Conservation (phyloP, 2,888 invertebrate species). For the Sinotaia quadrata region DNA sequence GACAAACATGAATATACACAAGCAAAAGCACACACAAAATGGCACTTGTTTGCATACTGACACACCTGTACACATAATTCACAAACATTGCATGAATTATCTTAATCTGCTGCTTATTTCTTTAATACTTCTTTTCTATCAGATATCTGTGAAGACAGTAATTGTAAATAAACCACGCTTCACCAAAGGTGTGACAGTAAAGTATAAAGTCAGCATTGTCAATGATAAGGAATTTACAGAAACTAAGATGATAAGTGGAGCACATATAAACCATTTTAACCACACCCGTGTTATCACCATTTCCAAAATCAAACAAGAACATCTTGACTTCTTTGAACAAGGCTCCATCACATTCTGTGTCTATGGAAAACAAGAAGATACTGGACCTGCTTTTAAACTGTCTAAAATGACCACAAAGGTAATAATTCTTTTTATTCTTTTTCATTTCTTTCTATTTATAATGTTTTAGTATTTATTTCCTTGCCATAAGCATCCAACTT, state of each 20-base stretch:
- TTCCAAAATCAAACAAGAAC: constrained; percentile 62
- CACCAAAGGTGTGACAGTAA: constrained; percentile 66
- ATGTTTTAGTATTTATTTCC: not conserved
- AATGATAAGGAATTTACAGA: constrained; percentile 58
- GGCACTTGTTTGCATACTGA: too few relatives aligned
- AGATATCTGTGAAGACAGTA: constrained; percentile 63
- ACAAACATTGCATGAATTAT: too few relatives aligned
- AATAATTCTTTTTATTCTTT: not conserved
- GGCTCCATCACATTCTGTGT: constrained; percentile 70
- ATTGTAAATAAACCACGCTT: constrained; percentile 68
- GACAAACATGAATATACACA: too few relatives aligned
- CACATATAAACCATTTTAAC: constrained; percentile 66
- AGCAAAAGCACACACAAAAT: too few relatives aligned
- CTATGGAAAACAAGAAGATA: constrained; percentile 71
- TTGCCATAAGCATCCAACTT: too few relatives aligned
- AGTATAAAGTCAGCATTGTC: constrained; percentile 58
- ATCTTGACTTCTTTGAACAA: constrained; percentile 69
- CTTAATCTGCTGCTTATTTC: not conserved
- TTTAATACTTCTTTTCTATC: constrained; percentile 11
- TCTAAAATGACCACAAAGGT: constrained; percentile 70
- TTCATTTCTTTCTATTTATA: not conserved
- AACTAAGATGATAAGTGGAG: constrained; percentile 63
- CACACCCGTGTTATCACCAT: constrained; percentile 64
- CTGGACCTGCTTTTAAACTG: constrained; percentile 61
- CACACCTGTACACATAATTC: too few relatives aligned